A percentile compares a stretch with the other conserved stretches of the same genome.
These are phyloP conservation scores for Pseudochirops cupreus DNA, from an alignment of 2,797 vertebrate genomes.

Conservation along the genomic window DNA sequence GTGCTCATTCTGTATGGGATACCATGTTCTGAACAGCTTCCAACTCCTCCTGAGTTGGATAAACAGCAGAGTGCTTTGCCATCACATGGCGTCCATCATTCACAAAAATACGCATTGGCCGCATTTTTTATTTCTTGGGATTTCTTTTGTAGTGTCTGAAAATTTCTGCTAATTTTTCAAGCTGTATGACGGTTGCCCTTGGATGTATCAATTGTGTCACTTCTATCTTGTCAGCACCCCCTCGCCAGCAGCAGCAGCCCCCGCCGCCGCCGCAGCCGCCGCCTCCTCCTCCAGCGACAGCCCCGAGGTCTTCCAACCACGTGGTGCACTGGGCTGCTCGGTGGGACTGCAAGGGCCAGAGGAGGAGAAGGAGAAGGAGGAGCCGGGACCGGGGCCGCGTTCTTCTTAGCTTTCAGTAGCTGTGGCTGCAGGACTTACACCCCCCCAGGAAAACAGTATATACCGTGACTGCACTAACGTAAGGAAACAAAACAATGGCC, in stretches of 20 bases:
- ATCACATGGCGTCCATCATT: conserved; percentile 98
- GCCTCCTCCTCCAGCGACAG: no score
- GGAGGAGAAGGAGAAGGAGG: no score
- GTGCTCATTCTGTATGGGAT: conserved; percentile 95
- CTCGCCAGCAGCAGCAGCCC: no score
- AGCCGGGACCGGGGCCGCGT: no score
- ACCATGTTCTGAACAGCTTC: conserved; percentile 99
- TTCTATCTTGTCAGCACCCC: conserved; percentile 48
- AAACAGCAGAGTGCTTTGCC: conserved; percentile 97
- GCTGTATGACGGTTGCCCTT: conserved; percentile 65
- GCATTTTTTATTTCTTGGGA: conserved; percentile 81
- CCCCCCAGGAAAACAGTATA: neutral
- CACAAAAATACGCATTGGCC: conserved; percentile 96
- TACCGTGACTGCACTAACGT: neutral
- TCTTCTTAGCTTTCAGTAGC: no score
- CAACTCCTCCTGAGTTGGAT: conserved; percentile 96
- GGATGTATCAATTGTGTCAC: conserved; percentile 57
- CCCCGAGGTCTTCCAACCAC: no score
- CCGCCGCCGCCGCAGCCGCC: no score
- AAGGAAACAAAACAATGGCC: neutral
- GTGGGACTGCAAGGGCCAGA: no score
- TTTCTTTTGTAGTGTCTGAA: conserved; percentile 74
- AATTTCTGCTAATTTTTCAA: conserved; percentile 66
- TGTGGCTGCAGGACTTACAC: no score
- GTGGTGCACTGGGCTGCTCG: no score